Conservation (phyloP, 2,113 vertebrate genomes). For the Syngnathus scovelli region DNA sequence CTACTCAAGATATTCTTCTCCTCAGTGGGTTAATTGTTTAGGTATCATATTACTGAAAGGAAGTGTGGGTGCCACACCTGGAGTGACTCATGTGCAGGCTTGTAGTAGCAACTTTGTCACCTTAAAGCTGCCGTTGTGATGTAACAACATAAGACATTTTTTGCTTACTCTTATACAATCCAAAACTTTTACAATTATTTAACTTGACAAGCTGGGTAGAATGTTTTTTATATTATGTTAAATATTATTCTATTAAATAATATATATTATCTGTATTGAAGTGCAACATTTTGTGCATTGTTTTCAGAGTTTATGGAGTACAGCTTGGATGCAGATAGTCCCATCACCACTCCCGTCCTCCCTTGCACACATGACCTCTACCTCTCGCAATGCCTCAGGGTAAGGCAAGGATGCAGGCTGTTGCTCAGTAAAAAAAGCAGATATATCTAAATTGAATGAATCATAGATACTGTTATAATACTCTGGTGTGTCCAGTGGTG, state of each 20-base stretch:
- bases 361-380: conserved; percentile 83
- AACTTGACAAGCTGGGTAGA: not conserved
- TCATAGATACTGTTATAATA: not conserved
- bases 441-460: not conserved
- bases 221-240: not conserved
- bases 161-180: not conserved
- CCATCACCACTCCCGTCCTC: conserved; percentile 72
- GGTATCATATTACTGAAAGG: conserved; percentile 5
- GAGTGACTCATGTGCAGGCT: conserved; percentile 45
- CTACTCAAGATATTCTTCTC: not conserved
- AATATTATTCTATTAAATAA: no score
- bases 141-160: not conserved
- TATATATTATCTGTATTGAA: not conserved
- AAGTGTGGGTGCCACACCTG: conserved; percentile 33
- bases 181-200: not conserved
- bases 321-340: conserved; percentile 83
- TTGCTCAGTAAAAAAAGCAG: not conserved
- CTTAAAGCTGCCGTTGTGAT: not conserved
- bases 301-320: conserved; percentile 75
- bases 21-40: not conserved
- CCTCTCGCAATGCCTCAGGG: conserved; percentile 74
- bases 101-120: conserved; percentile 20
- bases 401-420: conserved; percentile 44
- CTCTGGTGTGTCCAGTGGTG: not conserved
- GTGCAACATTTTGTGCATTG: conserved; percentile 11